A percentile compares a stretch with the other conserved stretches of the same genome.
These are phyloP conservation scores for Apocheima hispidaria DNA, from an alignment of 2,888 invertebrate genomes.

Conservation along the genomic window DNA sequence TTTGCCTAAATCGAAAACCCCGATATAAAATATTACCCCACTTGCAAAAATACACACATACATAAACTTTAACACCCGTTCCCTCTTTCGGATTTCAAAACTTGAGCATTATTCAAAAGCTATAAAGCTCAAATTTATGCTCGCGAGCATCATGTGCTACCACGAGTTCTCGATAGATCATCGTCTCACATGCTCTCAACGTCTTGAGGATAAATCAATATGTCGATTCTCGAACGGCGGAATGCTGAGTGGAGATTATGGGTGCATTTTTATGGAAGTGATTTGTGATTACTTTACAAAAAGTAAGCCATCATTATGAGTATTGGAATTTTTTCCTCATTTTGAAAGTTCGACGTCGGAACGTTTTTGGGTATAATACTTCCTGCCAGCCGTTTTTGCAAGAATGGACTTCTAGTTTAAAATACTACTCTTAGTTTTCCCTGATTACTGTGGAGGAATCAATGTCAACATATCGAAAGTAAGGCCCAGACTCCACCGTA, in stretches of 20 bases:
- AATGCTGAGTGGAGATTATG: slow-evolving; percentile 10
- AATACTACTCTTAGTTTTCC: no score
- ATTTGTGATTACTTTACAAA: background rate
- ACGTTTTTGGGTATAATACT: no score
- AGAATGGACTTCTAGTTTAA: no score
- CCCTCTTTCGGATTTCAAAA: slow-evolving; percentile 16
- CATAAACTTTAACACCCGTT: slow-evolving; percentile 5
- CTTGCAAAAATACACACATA: background rate
- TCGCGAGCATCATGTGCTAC: slow-evolving; percentile 24
- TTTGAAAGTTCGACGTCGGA: no score
- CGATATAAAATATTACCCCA: background rate
- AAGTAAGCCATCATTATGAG: background rate
- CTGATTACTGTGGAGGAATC: no score
- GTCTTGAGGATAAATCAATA: slow-evolving; percentile 28
- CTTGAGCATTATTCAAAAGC: slow-evolving; percentile 24
- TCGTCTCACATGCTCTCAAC: slow-evolving; percentile 22
- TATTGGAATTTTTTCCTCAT: background rate
- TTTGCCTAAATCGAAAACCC: background rate
- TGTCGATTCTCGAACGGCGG: slow-evolving; percentile 21
- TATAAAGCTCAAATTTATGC: slow-evolving; percentile 30
- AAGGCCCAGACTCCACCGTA: no score
- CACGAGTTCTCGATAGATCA: slow-evolving; percentile 31
- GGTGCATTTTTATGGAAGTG: slow-evolving; percentile 5
- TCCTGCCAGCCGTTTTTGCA: no score
- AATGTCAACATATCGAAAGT: no score